Evolutionary conservation across 2,888 invertebrate genomes (phyloP), one percentile per base, ranked within the genome.

Genomic region (Ophion ventricosus): DNA sequence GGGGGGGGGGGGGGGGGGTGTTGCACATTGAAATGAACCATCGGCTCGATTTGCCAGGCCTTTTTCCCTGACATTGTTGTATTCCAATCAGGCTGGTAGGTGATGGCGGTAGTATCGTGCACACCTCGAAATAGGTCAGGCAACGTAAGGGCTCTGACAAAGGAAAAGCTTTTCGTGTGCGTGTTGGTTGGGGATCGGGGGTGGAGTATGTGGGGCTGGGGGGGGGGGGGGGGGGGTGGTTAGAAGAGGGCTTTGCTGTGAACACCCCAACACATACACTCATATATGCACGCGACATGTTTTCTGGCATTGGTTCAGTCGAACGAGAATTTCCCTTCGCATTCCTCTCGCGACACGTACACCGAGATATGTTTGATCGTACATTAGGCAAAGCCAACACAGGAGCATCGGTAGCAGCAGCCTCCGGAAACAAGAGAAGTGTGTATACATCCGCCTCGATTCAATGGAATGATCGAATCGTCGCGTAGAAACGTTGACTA

Each of bases 71-170:
- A 88, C 88, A 87, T 87, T 87, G 87, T 87, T 87, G 83, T 84
- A 57, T 76, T 66, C 49, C 49, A 49, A 49, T 49, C 49, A 14
- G 87, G 23, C 56, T 25, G 20, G 70, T 56, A n/a, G 11, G 29
- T 14, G 49, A 14, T 17, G 25, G 43, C 23, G 35, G 56, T 17
- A 26, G 49, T 67, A n/a, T 56, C 11, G 54, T 49, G 70, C 40
- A 64, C 78, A 64, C 86, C 83, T 87, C 82, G 84, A 89, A 89
- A 87, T 89, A 89, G 89, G 89, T 89, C 89, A 89, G 85, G 87
- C 87, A 87, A 81, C 82, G 87, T 70, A 84, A 83, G 82, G 75
- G 74, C 76, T 76, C 67, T 83, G 81, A 87, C 87, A 89, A 85
- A 90, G 89, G 87, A 87, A 80, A 72, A 85, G 73, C 73, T 75